Conservation (phyloP, 2,888 invertebrate species). For the Microctonus aethiopoides region DNA sequence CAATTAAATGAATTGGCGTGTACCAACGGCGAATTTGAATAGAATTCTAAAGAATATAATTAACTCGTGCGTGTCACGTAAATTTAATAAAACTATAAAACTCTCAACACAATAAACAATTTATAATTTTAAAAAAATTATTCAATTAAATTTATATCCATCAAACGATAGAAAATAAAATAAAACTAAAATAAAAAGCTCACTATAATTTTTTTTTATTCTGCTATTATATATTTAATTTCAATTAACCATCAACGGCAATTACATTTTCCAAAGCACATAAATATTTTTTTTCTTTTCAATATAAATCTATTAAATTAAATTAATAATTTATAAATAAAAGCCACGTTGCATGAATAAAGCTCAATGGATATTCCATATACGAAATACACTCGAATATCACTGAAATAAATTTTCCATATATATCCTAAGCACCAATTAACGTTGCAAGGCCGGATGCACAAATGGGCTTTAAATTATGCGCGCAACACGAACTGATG, state of each 20-base stretch:
- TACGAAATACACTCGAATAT: neutral
- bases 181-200: neutral
- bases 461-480: constrained; percentile 7
- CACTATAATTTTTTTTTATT: too few relatives aligned
- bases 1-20: neutral
- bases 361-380: too few relatives aligned
- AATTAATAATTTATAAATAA: too few relatives aligned
- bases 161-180: neutral
- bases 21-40: neutral
- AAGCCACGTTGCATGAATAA: too few relatives aligned
- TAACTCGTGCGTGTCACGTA: neutral
- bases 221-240: too few relatives aligned
- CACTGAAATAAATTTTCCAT: neutral
- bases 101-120: neutral
- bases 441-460: neutral
- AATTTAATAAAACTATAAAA: neutral
- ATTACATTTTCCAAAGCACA: too few relatives aligned
- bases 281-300: too few relatives aligned
- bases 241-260: too few relatives aligned
- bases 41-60: neutral
- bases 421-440: neutral
- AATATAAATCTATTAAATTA: too few relatives aligned
- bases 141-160: neutral
- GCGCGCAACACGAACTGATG: constrained; percentile 40
- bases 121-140: neutral